Base-by-base conservation (phyloP, 2,113 vertebrate genomes). In the Rissa tridactyla region DNA sequence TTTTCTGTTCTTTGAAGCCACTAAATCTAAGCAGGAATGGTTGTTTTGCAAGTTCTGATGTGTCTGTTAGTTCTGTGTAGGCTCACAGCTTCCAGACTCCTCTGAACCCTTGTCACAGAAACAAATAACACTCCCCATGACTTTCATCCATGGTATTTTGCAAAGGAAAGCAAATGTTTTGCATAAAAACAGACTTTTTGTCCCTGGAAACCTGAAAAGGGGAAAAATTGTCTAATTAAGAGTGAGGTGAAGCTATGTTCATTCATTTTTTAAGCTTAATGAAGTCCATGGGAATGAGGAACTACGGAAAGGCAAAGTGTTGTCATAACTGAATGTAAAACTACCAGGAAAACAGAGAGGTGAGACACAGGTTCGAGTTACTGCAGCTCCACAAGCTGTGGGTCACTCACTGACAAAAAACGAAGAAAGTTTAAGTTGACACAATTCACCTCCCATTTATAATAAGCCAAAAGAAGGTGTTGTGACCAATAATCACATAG, bases 1-100 rank as follows among this genome's bases (percentile, higher is more conserved):
- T 75, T 68, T n/a, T 8, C n/a, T 51, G 73, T 22, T n/a, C 77
- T 96, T 91, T 91, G 66, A 94, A 91, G 70, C 26, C 4, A 2
- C 47, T 68, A 78, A 66, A 82, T 81, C 77, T 79, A 82, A 80
- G 70, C 69, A 92, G 49, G n/a, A 94, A 44, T 12, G 79, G 18
- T 34, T 92, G 69, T 65, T 95, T 87, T 61, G 49, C 29, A 65
- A 58, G 15, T 15, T 90, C 26, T 61, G 32, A 64, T 75, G 55
- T 65, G 30, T 75, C 49, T 92, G 4, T 93, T 85, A 77, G 11
- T 8, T 78, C 36, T 71, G 82, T 71, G 44, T 36, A 65, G 60
- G 15, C 38, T 85, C 57, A n/a, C 29, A 81, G 58, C 61, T 81
- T 65, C 60, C 70, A 87, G 57, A 36, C 29, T 86, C 18, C 54